Evolutionary conservation across 2,113 vertebrate species (phyloP).

Genomic region (Tichodroma muraria): DNA sequence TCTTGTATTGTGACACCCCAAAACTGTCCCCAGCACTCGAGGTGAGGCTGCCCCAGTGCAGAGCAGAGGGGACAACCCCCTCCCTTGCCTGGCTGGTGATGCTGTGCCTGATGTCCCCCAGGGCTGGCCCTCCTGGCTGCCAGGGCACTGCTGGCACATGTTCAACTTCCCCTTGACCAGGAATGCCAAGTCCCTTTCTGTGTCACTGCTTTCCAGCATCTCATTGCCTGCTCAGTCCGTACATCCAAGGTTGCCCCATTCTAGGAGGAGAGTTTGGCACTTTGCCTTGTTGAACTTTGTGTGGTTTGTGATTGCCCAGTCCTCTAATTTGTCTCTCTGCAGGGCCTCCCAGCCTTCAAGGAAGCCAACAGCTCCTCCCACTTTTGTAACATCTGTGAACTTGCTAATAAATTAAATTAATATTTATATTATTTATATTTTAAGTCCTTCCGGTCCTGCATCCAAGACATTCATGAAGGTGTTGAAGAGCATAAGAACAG

Average conservation of each 20-base stretch:
- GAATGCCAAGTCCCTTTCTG: background rate
- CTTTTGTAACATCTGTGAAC: background rate
- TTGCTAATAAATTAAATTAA: too few species aligned
- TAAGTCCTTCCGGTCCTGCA: too few species aligned
- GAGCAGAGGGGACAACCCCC: background rate
- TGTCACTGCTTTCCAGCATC: background rate
- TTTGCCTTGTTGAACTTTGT: background rate
- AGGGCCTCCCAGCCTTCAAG: accelerated
- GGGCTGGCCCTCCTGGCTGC: background rate
- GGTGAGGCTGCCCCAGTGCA: background rate
- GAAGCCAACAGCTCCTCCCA: background rate
- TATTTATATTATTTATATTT: too few species aligned
- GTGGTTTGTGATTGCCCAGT: background rate
- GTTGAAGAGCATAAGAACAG: background rate
- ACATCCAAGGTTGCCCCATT: background rate
- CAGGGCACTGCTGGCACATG: background rate
- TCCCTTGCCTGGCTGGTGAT: accelerated
- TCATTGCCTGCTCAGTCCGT: accelerated
- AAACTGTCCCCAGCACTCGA: accelerated
- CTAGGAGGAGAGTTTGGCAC: background rate
- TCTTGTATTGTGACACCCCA: background rate
- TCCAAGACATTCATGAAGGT: background rate
- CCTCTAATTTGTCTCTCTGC: background rate
- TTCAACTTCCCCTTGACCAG: background rate
- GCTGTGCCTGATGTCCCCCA: background rate